Percentiles rank a stretch among this genome's conserved stretches.
Evolutionary conservation across 2,113 vertebrate species (phyloP).

Genomic region (Corvus moneduloides): DNA sequence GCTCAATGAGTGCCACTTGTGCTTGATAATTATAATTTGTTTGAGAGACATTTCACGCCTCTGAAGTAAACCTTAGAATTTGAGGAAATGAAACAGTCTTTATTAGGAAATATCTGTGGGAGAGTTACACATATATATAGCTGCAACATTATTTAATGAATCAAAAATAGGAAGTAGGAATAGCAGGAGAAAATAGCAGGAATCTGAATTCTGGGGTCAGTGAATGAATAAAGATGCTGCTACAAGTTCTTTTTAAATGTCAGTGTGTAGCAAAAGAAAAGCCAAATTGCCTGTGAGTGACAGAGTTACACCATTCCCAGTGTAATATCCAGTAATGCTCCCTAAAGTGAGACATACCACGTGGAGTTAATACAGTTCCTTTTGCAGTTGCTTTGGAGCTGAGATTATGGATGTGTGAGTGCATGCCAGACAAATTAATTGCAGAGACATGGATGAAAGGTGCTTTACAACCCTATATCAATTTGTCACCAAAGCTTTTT

Average conservation of each 20-base stretch:
- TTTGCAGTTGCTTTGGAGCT: not conserved
- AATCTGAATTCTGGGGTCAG: not conserved
- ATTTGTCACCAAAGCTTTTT: not conserved
- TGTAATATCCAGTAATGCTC: not conserved
- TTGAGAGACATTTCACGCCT: not conserved
- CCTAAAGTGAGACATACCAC: not conserved
- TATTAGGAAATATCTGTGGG: not conserved
- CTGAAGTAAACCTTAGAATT: not conserved
- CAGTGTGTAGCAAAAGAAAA: not conserved
- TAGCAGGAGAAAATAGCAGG: not conserved
- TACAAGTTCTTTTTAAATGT: not conserved
- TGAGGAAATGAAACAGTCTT: not conserved
- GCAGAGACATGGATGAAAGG: not conserved
- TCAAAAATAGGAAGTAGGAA: not conserved
- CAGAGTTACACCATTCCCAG: not conserved
- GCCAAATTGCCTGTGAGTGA: not conserved
- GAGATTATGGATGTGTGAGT: not conserved
- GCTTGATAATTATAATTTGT: not conserved
- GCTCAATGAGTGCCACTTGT: not conserved
- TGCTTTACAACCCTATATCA: not conserved
- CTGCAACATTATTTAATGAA: not conserved
- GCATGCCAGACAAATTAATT: not conserved
- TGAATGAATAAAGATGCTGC: not conserved
- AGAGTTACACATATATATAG: not conserved
- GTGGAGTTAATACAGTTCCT: not conserved